phyloP scores from a whole-genome alignment of 2,797 vertebrate species.

The Enteromius afrohamiltoni region DNA sequence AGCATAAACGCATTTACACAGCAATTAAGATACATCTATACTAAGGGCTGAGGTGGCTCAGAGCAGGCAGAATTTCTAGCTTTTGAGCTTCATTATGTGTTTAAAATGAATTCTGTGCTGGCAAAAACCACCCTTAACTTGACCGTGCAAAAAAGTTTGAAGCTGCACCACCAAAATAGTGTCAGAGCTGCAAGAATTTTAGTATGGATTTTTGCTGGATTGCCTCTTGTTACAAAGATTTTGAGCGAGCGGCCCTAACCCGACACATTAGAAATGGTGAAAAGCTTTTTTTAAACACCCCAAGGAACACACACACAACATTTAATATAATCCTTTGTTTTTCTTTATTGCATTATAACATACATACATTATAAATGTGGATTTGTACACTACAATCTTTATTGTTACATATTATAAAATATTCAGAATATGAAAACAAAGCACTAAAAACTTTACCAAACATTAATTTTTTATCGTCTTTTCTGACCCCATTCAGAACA shows the following conservation, averaged over 20 bases:
- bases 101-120: background rate
- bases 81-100: background rate
- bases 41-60: background rate
- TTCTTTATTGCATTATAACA: slow-evolving; percentile 87
- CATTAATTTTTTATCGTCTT: slow-evolving; percentile 72
- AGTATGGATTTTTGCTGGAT: background rate
- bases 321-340: slow-evolving; percentile 70
- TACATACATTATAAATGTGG: slow-evolving; percentile 86
- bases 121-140: background rate
- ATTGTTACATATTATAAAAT: slow-evolving; percentile 87
- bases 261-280: background rate
- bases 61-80: background rate
- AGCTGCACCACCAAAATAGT: background rate
- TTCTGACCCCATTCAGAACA: slow-evolving; percentile 74
- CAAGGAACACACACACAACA: background rate
- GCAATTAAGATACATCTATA: background rate
- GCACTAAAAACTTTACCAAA: slow-evolving; percentile 86
- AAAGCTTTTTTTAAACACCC: background rate
- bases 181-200: background rate
- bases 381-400: slow-evolving; percentile 90
- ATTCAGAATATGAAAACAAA: slow-evolving; percentile 83
- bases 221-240: background rate
- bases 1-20: background rate
- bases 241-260: background rate
- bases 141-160: background rate